A percentile compares a stretch with the other conserved stretches of the same genome.
phyloP scores from a whole-genome alignment of 2,797 vertebrate species.

The Bufotes viridis region DNA sequence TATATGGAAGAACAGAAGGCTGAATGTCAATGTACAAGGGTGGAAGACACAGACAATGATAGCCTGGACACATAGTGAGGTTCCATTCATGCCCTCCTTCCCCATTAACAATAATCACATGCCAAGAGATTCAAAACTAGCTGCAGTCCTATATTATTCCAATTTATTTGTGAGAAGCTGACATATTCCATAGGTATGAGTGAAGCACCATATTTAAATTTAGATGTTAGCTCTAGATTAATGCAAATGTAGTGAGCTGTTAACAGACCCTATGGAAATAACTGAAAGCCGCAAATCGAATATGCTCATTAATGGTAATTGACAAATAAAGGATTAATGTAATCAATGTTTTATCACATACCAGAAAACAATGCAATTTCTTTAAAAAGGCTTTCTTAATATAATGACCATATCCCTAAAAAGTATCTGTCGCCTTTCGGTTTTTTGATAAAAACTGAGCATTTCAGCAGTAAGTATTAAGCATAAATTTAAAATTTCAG shows the following conservation, averaged over 20 bases:
- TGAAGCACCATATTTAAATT: constrained; percentile 12
- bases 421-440: no score
- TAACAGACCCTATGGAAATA: background rate
- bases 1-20: constrained; percentile 37
- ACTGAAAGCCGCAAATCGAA: background rate
- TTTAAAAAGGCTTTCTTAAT: no score
- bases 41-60: constrained; percentile 11
- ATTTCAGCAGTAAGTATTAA: background rate
- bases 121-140: constrained; percentile 42
- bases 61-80: background rate
- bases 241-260: constrained; percentile 21
- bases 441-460: background rate
- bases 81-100: constrained; percentile 19
- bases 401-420: no score
- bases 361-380: no score
- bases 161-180: constrained; percentile 35
- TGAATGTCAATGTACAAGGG: constrained; percentile 12
- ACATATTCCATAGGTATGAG: constrained; percentile 31
- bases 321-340: background rate
- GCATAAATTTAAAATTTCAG: no score
- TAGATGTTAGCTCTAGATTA: constrained; percentile 1
- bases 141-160: constrained; percentile 34
- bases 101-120: constrained; percentile 46
- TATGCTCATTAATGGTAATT: background rate
- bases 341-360: background rate